Conservation (phyloP, 2,113 vertebrate species). For the Probosciger aterrimus region DNA sequence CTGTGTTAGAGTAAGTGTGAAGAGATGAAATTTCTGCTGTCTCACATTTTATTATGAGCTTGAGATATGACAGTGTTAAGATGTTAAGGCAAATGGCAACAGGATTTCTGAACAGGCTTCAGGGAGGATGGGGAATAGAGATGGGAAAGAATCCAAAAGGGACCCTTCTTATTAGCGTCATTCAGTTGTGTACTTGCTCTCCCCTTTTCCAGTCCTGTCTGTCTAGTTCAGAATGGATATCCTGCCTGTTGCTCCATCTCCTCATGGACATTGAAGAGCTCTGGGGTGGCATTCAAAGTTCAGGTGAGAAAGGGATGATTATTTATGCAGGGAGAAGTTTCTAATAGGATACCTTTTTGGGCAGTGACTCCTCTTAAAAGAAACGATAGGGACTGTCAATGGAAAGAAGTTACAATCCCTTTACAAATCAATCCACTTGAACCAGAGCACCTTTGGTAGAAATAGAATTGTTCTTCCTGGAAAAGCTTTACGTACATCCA, state of each 20-base stretch:
- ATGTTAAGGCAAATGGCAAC: not conserved
- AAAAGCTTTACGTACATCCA: not conserved
- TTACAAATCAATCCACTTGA: not conserved
- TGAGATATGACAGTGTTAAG: not conserved
- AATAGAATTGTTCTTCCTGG: not conserved
- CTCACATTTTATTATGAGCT: not conserved
- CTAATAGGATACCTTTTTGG: not conserved
- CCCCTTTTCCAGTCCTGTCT: not conserved
- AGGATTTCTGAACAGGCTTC: not conserved
- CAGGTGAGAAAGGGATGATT: not conserved
- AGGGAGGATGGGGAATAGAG: not conserved
- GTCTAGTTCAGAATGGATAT: not conserved
- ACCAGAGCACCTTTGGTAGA: not conserved
- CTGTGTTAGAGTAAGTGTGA: not conserved
- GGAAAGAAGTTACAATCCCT: not conserved
- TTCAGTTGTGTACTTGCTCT: not conserved
- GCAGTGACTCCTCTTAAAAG: not conserved
- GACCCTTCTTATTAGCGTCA: not conserved
- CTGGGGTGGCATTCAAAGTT: not conserved
- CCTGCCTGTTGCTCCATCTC: not conserved
- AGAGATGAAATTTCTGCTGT: conserved; percentile 29
- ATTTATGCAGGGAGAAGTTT: not conserved
- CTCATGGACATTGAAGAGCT: not conserved
- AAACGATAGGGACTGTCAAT: not conserved
- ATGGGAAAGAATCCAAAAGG: not conserved